phyloP scores from a whole-genome alignment of 1,140 invertebrate genomes.

The Steinernema feltiae region DNA sequence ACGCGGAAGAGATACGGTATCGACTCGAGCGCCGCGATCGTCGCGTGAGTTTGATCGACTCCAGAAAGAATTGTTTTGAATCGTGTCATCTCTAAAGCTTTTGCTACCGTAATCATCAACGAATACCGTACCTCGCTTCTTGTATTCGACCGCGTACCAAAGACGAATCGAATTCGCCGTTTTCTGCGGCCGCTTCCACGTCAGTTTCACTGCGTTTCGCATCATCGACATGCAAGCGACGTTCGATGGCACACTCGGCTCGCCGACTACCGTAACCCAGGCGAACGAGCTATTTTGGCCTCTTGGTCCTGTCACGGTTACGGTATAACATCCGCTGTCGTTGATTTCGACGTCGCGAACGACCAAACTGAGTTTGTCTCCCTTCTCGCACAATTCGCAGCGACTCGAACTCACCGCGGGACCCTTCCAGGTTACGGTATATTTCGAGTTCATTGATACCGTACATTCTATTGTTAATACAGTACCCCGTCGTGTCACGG shows the following conservation, averaged over 20 bases:
- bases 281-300: not conserved
- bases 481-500: not conserved
- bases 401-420: not conserved
- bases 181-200: not conserved
- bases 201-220: not conserved
- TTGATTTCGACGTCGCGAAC: not conserved
- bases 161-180: not conserved
- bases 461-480: not conserved
- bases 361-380: not conserved
- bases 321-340: not conserved
- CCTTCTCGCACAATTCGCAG: not conserved
- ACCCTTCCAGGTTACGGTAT: not conserved
- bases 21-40: not conserved
- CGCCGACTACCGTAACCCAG: slow-evolving; percentile 6
- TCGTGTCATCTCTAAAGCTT: not conserved
- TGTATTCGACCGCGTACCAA: slow-evolving; percentile 2
- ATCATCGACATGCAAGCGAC: not conserved
- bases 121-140: not conserved
- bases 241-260: not conserved
- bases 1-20: not conserved
- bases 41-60: not conserved
- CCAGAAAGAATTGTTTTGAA: not conserved
- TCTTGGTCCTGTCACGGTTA: not conserved
- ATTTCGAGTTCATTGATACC: not conserved
- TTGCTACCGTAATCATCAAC: not conserved